Conservation (phyloP, 1,140 invertebrate genomes). For the Gonioctena quinquepunctata region DNA sequence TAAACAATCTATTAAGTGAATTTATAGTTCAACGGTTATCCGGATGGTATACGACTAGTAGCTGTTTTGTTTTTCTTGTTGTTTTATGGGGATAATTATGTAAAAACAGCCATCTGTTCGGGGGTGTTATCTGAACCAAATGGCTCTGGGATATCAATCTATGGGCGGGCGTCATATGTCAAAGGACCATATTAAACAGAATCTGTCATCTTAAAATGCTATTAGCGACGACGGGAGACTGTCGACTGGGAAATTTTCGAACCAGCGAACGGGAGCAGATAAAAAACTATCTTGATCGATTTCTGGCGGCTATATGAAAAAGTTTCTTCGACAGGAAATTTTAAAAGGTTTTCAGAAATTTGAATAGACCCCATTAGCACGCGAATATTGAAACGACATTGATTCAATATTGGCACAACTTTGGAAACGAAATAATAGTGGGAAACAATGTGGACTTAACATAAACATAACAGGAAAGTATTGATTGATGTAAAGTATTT, state of each 20-base stretch:
- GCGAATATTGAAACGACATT: no score
- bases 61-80: slow-evolving; percentile 32
- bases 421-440: no score
- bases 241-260: slow-evolving; percentile 24
- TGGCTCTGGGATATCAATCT: slow-evolving; percentile 31
- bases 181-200: slow-evolving; percentile 42
- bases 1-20: slow-evolving; percentile 40
- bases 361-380: no score
- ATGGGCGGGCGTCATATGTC: slow-evolving; percentile 35
- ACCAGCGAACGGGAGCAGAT: background rate
- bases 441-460: no score
- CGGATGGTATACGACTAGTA: background rate
- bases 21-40: slow-evolving; percentile 41
- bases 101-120: slow-evolving; percentile 43
- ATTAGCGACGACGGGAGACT: slow-evolving; percentile 33
- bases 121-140: slow-evolving; percentile 41
- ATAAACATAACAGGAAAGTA: no score
- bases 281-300: background rate
- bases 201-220: slow-evolving; percentile 33
- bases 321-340: no score
- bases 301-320: no score
- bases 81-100: slow-evolving; percentile 46
- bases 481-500: no score
- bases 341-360: no score
- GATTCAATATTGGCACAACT: no score